These are phyloP conservation scores for Formica aserva DNA, from an alignment of 2,888 invertebrate genomes.

Conservation along the genomic window DNA sequence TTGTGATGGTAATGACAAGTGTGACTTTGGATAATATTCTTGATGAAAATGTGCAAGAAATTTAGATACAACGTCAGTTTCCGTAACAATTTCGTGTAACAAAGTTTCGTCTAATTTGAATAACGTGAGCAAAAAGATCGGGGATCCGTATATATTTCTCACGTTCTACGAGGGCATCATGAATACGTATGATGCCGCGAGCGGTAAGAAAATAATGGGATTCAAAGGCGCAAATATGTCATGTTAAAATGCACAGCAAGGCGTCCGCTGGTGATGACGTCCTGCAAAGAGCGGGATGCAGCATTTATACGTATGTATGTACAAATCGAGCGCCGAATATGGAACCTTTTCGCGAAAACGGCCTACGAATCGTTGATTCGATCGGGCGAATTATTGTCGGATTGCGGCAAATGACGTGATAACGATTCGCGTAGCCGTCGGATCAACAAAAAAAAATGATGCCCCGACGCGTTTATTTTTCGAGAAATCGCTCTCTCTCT, in stretches of 20 bases:
- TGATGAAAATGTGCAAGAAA: constrained; percentile 25
- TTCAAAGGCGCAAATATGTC: constrained; percentile 62
- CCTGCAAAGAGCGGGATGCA: constrained; percentile 6
- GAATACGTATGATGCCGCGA: constrained; percentile 58
- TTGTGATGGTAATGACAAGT: constrained; percentile 9
- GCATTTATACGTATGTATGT: neutral
- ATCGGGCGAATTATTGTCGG: constrained; percentile 60
- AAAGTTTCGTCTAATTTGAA: constrained; percentile 56
- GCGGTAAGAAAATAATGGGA: constrained; percentile 64
- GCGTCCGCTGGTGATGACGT: constrained; percentile 22
- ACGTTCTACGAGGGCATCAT: constrained; percentile 50
- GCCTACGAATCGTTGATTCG: constrained; percentile 60
- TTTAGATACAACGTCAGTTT: constrained; percentile 20
- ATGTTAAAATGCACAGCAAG: constrained; percentile 56
- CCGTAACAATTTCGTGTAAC: constrained; percentile 32
- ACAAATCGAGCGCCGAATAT: constrained; percentile 35
- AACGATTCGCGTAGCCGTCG: constrained; percentile 61
- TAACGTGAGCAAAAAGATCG: constrained; percentile 39
- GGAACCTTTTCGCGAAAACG: constrained; percentile 32
- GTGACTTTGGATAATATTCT: constrained; percentile 8
- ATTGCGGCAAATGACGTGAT: constrained; percentile 60
- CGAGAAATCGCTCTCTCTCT: constrained; percentile 47
- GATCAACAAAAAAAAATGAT: constrained; percentile 38
- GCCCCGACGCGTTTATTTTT: constrained; percentile 38
- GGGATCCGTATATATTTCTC: constrained; percentile 27